Percentiles rank a stretch among this genome's conserved stretches.
These are phyloP conservation scores for Brienomyrus brachyistius DNA, from an alignment of 2,113 vertebrate species.

Conservation along the genomic window DNA sequence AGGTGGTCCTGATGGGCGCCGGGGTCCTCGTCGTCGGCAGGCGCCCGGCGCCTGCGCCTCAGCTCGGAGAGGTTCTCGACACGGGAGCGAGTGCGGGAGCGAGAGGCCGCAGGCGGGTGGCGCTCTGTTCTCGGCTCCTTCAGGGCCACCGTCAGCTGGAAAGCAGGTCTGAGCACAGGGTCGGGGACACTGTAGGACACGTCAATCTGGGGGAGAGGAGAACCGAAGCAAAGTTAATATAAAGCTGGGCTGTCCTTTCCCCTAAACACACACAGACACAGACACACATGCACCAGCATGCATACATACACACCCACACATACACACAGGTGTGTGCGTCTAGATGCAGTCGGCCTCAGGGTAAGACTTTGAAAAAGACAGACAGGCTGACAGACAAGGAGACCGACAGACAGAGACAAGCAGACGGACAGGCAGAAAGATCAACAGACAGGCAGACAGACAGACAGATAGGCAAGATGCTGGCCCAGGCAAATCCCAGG, in stretches of 20 bases:
- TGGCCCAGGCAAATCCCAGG: background rate
- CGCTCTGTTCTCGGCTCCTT: constrained; percentile 68
- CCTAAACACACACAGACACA: background rate
- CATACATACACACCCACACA: background rate
- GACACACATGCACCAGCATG: background rate
- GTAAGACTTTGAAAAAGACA: background rate
- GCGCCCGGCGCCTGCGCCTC: constrained; percentile 52
- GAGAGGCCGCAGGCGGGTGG: constrained; percentile 32
- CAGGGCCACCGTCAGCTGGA: constrained; percentile 78
- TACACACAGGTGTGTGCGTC: background rate
- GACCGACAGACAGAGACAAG: background rate
- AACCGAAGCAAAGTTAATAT: background rate
- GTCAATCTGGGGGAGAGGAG: constrained; percentile 64
- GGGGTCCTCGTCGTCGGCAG: constrained; percentile 77
- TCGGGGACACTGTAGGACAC: constrained; percentile 86
- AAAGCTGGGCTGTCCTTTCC: background rate
- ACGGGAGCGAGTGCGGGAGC: constrained; percentile 44
- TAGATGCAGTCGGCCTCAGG: background rate
- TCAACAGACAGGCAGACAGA: background rate
- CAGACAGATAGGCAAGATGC: background rate
- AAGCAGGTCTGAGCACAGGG: constrained; percentile 78
- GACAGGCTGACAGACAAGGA: background rate
- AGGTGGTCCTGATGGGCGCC: constrained; percentile 74
- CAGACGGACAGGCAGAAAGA: too few species aligned
- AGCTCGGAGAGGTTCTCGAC: constrained; percentile 55